Evolutionary conservation across 2,113 vertebrate genomes (phyloP), one percentile per base, ranked within the genome.

Genomic region (Pseudopodoces humilis): DNA sequence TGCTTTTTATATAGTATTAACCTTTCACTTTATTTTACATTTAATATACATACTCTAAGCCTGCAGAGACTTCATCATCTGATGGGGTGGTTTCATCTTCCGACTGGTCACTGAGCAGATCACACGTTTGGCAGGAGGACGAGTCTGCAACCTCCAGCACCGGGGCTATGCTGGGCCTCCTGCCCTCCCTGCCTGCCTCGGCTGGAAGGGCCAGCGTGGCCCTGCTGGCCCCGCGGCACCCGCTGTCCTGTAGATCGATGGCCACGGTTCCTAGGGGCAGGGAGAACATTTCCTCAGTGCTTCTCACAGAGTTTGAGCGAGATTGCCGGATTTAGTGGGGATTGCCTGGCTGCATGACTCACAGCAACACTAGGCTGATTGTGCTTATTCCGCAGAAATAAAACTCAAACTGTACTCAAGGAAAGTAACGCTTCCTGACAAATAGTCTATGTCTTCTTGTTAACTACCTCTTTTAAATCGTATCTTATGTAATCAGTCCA

Each of bases 201-300:
- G 97, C 64, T 11, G 98, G 98, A 39, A 98, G 98, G 13, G 98
- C 90, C 62, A 98, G 95, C 0, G 96, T 98, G 27, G 97, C 90
- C 7, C 97, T 97, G 7, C 97, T 96, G 31, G 97, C 39, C 6
- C 97, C 92, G 21, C 95, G 95, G 62, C 98, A 98, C 23, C 97
- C 97, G 0, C 98, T 98, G 30, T 98, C 98, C 92, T 98, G 98
- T 8, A 98, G n/a, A 43, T 98, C 98, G n/a, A 98, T 98, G 39
- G 98, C 98, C 83, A 98, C 98, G 1, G 98, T 98, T 62, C 98
- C 98, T 98, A 30, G 84, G 71, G 11, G 78, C 49, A 3, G 43
- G 12, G 37, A 69, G 41, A 92, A 44, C 24, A n/a, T 20, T 10
- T 52, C 63, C 52, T 95, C 23, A 74, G 4, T 22, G 46, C 17